Evolutionary conservation across 23 tunicate species (phyloP).

Genomic region (Styela clava): DNA sequence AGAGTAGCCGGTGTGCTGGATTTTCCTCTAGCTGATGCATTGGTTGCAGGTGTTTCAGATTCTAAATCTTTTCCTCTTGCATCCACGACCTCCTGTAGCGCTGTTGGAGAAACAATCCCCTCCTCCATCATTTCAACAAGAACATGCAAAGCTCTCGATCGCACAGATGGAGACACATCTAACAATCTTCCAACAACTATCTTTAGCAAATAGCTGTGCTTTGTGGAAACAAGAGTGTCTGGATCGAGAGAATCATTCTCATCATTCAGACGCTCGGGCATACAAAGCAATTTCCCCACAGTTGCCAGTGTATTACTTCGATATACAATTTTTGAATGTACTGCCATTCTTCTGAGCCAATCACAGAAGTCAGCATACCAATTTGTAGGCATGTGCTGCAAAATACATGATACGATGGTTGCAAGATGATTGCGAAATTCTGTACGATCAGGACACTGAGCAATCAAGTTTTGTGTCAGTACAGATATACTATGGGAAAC

Average conservation of each 20-base stretch:
- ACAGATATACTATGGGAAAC: constrained; percentile 22
- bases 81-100: constrained; percentile 15
- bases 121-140: constrained; percentile 53
- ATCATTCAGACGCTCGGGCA: constrained; percentile 14
- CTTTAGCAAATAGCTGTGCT: constrained; percentile 16
- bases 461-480: constrained; percentile 54
- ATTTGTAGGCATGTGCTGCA: constrained; percentile 40
- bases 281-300: constrained; percentile 24
- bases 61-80: constrained; percentile 21
- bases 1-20: constrained; percentile 32
- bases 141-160: constrained; percentile 49
- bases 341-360: constrained; percentile 44
- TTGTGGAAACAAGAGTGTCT: not conserved
- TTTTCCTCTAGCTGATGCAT: not conserved
- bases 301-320: constrained; percentile 37
- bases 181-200: constrained; percentile 13
- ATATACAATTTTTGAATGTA: constrained; percentile 33
- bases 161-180: constrained; percentile 63
- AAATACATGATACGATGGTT: constrained; percentile 18
- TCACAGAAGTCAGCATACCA: constrained; percentile 53
- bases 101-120: constrained; percentile 26
- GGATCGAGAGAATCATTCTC: not conserved
- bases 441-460: constrained; percentile 75
- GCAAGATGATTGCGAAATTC: constrained; percentile 59
- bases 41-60: constrained; percentile 11